These are phyloP conservation scores for Petaurus breviceps DNA, from an alignment of 2,113 vertebrate species.

Conservation along the genomic window DNA sequence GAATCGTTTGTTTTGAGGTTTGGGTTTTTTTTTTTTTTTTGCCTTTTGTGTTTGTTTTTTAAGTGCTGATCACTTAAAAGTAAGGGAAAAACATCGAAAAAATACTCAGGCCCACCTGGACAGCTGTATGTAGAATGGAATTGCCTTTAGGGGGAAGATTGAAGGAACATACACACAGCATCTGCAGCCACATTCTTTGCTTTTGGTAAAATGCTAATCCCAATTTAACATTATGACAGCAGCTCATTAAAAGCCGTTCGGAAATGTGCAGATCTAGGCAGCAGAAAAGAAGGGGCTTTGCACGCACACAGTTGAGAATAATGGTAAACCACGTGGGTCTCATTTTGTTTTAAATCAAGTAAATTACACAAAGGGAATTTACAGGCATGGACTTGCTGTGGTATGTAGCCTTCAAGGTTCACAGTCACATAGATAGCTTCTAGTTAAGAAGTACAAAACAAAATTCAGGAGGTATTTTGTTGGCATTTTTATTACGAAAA, in stretches of 20 bases:
- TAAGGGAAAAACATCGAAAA: neutral
- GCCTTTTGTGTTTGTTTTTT: conserved; percentile 48
- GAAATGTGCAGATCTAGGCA: conserved; percentile 63
- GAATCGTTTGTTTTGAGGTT: neutral
- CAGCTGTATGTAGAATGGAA: conserved; percentile 73
- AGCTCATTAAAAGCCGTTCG: conserved; percentile 73
- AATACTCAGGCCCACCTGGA: conserved; percentile 72
- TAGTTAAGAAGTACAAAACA: conserved; percentile 41
- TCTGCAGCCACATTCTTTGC: conserved; percentile 65
- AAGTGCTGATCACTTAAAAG: conserved; percentile 73
- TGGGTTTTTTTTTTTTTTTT: neutral
- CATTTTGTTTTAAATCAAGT: conserved; percentile 68
- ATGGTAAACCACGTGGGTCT: conserved; percentile 78
- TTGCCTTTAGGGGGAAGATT: conserved; percentile 68
- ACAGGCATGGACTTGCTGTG: conserved; percentile 75
- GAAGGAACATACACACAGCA: conserved; percentile 28
- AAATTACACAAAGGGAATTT: conserved; percentile 71
- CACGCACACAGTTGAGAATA: conserved; percentile 69
- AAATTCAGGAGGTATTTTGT: neutral
- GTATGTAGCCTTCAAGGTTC: conserved; percentile 73
- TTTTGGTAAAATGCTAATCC: conserved; percentile 75
- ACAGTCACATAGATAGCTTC: conserved; percentile 73
- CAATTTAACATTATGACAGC: conserved; percentile 72
- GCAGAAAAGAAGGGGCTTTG: conserved; percentile 69
- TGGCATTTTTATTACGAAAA: neutral